These are phyloP conservation scores for Heliconius cydno DNA, from an alignment of 2,888 invertebrate genomes.

Conservation along the genomic window DNA sequence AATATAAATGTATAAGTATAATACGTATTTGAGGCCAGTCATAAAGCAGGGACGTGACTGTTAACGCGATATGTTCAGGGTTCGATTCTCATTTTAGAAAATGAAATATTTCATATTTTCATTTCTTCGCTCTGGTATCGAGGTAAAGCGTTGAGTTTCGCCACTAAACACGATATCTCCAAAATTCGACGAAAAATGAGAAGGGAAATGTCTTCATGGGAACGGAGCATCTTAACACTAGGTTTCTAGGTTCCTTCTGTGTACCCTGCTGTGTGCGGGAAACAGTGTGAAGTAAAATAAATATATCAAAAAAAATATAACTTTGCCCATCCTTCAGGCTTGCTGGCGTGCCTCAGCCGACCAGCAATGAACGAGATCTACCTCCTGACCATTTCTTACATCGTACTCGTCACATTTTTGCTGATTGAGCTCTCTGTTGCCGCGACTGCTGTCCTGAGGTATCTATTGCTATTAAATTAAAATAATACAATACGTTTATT, in stretches of 20 bases:
- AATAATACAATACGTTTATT: neutral
- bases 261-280: neutral
- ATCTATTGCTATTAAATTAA: conserved; percentile 33
- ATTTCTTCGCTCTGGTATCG: neutral
- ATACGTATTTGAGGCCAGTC: neutral
- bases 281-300: neutral
- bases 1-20: no score
- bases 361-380: conserved; percentile 95
- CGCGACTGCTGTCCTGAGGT: conserved; percentile 78
- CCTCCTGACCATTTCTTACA: conserved; percentile 92
- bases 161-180: neutral
- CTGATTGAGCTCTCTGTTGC: conserved; percentile 86
- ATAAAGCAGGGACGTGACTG: neutral
- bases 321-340: conserved; percentile 75
- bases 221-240: neutral
- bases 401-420: conserved; percentile 90
- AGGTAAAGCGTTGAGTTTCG: neutral
- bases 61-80: neutral
- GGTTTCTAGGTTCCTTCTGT: neutral
- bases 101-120: no score
- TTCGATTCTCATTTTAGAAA: neutral
- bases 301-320: neutral
- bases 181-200: neutral
- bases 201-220: neutral
- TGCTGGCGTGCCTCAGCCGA: conserved; percentile 89